phyloP scores from a whole-genome alignment of 2,113 vertebrate species.

The Empidonax alnorum region DNA sequence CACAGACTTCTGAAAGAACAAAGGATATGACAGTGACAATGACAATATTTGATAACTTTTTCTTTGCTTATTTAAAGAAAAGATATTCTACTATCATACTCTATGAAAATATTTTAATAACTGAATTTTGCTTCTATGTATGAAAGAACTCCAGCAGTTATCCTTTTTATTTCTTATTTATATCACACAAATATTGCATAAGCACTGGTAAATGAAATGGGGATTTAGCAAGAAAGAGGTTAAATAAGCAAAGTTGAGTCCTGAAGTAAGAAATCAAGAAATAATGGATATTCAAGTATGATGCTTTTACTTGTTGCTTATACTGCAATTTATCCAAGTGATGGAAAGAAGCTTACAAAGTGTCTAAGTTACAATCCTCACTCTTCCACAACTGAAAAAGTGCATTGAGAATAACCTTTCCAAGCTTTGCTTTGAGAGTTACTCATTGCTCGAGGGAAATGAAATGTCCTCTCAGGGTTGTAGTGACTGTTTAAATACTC shows the following conservation, averaged over 20 bases:
- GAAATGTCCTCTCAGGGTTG: slow-evolving; percentile 40
- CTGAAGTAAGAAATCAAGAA: background rate
- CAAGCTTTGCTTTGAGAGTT: slow-evolving; percentile 56
- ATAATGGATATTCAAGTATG: background rate
- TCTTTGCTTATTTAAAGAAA: background rate
- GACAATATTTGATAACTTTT: background rate
- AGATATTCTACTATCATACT: background rate
- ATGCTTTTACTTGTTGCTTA: background rate
- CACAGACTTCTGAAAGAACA: background rate
- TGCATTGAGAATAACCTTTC: slow-evolving; percentile 62
- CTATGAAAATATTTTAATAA: background rate
- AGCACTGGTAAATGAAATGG: background rate
- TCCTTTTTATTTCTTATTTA: background rate
- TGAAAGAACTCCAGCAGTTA: background rate
- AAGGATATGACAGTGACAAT: background rate
- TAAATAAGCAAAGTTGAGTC: background rate
- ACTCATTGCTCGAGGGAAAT: slow-evolving; percentile 60
- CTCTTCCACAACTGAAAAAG: slow-evolving; percentile 62
- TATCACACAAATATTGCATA: background rate
- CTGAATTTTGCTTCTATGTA: background rate
- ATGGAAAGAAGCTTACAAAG: background rate
- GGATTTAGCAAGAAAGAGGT: background rate
- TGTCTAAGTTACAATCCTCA: slow-evolving; percentile 40
- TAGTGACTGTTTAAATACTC: slow-evolving; percentile 52
- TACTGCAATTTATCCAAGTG: background rate